Percentiles rank a stretch among this genome's conserved stretches.
Evolutionary conservation across 92 coral and sea anemone species (phyloP).

Genomic region (Porites cylindrica): DNA sequence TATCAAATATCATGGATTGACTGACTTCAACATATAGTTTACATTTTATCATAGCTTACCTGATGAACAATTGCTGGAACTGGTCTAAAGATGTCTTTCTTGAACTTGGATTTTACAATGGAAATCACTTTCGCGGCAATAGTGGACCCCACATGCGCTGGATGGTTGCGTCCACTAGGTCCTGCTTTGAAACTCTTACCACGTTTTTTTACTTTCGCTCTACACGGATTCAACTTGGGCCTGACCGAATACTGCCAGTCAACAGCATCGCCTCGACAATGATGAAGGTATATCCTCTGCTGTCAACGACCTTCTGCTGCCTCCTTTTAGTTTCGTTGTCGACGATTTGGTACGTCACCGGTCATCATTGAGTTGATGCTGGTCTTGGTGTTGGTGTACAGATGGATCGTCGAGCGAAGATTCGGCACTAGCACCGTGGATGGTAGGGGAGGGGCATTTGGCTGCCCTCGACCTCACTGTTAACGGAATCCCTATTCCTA

Average conservation of each 20-base stretch:
- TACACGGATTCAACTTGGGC: constrained; percentile 12
- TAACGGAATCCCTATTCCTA: no score
- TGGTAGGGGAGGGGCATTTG: neutral
- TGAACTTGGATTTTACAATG: constrained; percentile 1
- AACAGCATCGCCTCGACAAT: neutral
- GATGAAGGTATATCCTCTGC: constrained; percentile 25
- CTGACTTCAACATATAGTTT: neutral
- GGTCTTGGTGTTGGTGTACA: neutral
- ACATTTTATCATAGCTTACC: neutral
- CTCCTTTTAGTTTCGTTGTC: neutral
- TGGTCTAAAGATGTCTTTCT: constrained; percentile 10
- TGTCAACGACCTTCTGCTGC: constrained; percentile 21
- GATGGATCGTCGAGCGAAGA: neutral
- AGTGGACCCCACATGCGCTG: neutral
- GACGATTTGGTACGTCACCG: neutral
- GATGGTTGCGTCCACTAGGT: constrained; percentile 11
- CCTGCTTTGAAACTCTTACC: neutral
- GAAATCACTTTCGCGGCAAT: neutral
- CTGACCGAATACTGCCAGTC: constrained; percentile 31
- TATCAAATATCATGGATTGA: neutral
- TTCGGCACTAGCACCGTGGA: constrained; percentile 1
- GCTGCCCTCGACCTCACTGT: no score
- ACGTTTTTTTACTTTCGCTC: neutral
- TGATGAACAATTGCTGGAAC: constrained; percentile 22
- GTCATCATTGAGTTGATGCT: neutral